Conservation (phyloP, 1,140 invertebrate species). For the Pogonomyrmex barbatus region DNA sequence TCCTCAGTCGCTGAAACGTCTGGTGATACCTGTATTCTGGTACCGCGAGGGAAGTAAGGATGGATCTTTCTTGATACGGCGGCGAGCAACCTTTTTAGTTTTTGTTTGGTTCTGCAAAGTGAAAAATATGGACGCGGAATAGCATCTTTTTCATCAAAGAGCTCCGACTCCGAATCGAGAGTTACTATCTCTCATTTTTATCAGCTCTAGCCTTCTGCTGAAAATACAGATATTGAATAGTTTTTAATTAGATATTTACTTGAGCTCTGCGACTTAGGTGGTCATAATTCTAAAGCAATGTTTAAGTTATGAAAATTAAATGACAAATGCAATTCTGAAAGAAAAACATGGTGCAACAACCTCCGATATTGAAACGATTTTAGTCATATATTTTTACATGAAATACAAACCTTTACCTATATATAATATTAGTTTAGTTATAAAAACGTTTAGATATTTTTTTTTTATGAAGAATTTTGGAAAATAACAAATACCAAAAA, state of each 20-base stretch:
- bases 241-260: conserved; percentile 4
- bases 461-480: not conserved
- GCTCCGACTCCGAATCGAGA: not conserved
- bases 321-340: not conserved
- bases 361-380: not conserved
- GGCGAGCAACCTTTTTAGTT: not conserved
- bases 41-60: not conserved
- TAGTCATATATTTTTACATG: not conserved
- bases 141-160: conserved; percentile 13
- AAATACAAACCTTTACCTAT: not conserved
- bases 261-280: not conserved
- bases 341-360: not conserved
- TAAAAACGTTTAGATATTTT: not conserved
- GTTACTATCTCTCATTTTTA: not conserved
- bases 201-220: not conserved
- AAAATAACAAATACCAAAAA: not conserved
- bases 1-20: conserved; percentile 35
- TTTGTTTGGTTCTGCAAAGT: not conserved
- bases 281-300: not conserved
- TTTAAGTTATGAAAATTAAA: not conserved
- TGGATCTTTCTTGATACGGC: not conserved
- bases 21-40: conserved; percentile 33
- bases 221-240: not conserved
- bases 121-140: not conserved
- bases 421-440: not conserved